Percentiles rank a stretch among this genome's conserved stretches.
Conservation (phyloP, 2,113 vertebrate genomes). For the Alethe castanea region DNA sequence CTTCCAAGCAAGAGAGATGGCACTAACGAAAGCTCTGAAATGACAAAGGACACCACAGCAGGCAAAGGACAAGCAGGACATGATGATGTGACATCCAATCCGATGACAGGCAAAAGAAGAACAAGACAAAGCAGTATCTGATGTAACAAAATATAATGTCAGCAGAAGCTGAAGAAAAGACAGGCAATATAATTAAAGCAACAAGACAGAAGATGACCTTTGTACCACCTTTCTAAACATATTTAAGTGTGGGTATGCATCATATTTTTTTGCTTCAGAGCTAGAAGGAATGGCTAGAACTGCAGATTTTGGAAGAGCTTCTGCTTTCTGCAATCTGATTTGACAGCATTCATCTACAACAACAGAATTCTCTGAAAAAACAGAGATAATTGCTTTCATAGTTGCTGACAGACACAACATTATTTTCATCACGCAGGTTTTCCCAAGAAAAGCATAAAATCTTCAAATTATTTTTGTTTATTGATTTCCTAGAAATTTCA, state of each 20-base stretch:
- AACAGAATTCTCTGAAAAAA: neutral
- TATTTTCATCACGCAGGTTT: neutral
- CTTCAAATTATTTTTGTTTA: neutral
- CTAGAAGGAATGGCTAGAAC: neutral
- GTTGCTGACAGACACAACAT: neutral
- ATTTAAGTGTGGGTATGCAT: neutral
- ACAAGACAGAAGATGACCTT: neutral
- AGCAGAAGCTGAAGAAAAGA: neutral
- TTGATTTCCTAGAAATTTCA: neutral
- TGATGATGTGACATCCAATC: neutral
- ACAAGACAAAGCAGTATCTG: neutral
- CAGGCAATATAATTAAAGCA: neutral
- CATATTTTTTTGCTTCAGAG: neutral
- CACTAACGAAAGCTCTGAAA: neutral
- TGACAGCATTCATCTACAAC: neutral
- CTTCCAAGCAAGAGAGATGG: neutral
- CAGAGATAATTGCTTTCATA: neutral
- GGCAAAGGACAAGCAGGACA: neutral
- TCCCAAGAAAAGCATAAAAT: neutral
- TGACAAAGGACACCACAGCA: neutral
- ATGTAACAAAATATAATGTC: neutral
- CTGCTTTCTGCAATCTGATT: neutral
- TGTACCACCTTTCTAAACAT: neutral
- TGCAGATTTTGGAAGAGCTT: neutral
- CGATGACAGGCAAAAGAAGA: neutral